Evolutionary conservation across 2,888 invertebrate genomes (phyloP), one percentile per base, ranked within the genome.

Genomic region (Periphyllus acericola): DNA sequence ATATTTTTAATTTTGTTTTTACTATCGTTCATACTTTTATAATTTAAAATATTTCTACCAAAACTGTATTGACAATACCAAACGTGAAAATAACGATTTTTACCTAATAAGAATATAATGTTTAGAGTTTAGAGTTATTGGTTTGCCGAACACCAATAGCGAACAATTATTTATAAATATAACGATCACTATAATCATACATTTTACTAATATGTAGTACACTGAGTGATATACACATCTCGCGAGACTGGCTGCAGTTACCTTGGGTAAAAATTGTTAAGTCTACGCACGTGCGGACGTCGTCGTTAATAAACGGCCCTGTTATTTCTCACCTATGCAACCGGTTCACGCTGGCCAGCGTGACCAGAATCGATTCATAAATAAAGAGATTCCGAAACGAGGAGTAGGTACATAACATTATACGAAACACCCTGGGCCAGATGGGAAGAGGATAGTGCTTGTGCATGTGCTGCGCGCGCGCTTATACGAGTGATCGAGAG

Each of bases 321-420:
- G 86, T 79, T 86, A 72, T 71, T 86, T 86, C 86, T 86, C 86
- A 72, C 86, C 86, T 86, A 80, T 78, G 79, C 86, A 79, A 86
- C 86, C 86, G 86, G 86, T 86, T 79, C 85, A 52, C 79, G 71
- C 32, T 55, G 76, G 66, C n/a, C 71, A 72, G 71, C 86, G 79
- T 79, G 79, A 86, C 86, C 79, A 68, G 71, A 86, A 86, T 86
- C 79, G 86, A 86, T 86, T 86, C 86, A 86, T 86, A 86, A 86
- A 86, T 86, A 86, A 86, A 86, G 86, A 86, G 79, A 79, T 86
- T 86, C 86, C 71, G 40, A 86, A 85, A 85, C 85, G 85, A 85
- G 68, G 52, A 83, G 75, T 71, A 36, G 17, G 68, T 68, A 72
- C n/a, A 14, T 52, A 40, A 75, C 36, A 76, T 66, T 74, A 75